Evolutionary conservation across 2,888 invertebrate species (phyloP).

Genomic region (Neuroscelio doddi): DNA sequence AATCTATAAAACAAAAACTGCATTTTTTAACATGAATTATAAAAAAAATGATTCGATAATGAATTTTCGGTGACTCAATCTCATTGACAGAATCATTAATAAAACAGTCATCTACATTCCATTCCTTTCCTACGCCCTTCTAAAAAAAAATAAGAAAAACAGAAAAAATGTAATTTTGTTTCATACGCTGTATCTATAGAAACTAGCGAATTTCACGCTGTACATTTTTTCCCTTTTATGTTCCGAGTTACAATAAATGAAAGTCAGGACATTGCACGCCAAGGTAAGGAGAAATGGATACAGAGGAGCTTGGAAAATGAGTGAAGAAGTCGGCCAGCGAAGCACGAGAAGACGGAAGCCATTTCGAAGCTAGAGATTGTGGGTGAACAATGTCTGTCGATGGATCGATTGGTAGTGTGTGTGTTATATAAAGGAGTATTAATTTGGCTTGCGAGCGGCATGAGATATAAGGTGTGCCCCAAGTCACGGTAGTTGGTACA

Average conservation of each 20-base stretch:
- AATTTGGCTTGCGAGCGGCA: conserved; percentile 10
- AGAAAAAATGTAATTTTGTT: background rate
- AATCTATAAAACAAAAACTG: no score
- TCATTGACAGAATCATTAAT: no score
- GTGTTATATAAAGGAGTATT: conserved; percentile 11
- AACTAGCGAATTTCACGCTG: conserved; percentile 4
- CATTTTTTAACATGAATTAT: no score
- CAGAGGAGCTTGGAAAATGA: conserved; percentile 5
- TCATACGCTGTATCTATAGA: background rate
- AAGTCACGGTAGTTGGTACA: conserved; percentile 34
- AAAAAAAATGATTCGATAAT: no score
- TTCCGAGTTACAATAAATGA: conserved; percentile 5
- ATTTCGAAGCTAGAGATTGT: conserved; percentile 8
- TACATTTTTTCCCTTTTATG: background rate
- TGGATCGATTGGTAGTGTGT: conserved; percentile 16
- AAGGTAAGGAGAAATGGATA: conserved; percentile 5
- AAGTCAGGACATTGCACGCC: conserved; percentile 4
- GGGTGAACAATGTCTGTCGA: conserved; percentile 19
- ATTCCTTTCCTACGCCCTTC: no score
- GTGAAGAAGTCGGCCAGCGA: background rate
- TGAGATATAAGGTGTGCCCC: conserved; percentile 10
- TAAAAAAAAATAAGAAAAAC: conserved; percentile 1
- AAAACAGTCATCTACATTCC: no score
- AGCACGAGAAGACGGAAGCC: background rate
- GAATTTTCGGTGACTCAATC: no score